Base-by-base conservation (phyloP, 2,888 invertebrate genomes). In the Leptogaster cylindrica region DNA sequence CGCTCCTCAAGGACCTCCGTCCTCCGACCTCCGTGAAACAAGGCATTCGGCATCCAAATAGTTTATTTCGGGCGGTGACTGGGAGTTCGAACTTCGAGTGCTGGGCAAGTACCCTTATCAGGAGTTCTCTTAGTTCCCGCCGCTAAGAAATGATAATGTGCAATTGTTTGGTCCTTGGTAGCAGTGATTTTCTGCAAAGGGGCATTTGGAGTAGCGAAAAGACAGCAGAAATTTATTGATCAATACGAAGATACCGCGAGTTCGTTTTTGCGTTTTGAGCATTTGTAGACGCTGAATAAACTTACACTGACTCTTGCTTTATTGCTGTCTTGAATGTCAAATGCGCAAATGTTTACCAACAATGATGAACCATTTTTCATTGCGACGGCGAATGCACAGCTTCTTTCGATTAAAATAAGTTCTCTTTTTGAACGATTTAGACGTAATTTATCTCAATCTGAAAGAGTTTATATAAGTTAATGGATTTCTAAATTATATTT, bases 111-210 rank as follows among this genome's bases (percentile, higher is more conserved):
- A 23, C 36, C 23, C 55, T 55, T 55, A 55, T 55, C 55, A 36
- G 7, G 18, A 55, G 55, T 55, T 55, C 33, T 55, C 39, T 23
- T 33, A 55, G 55, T 10, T 36, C 23, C 39, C 39, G 16, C 14
- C 55, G 33, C 23, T 23, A 36, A 36, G 36, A 55, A 55, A 55
- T 55, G 36, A 36, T 55, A 55, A 55, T 55, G 55, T 55, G 55
- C 39, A 55, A 8, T 25, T 8, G 36, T 55, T 7, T 55, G 25
- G n/a, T n/a, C 20, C 39, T 39, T 55, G 20, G n/a, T 16, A 23
- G 36, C 20, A 50, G 10, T n/a, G 50, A 18, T 12, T 12, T 14
- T 16, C 12, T 20, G 39, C 25, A 52, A 20, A 8, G 50, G 5
- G 25, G 25, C 2, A 48, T 48, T 10, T n/a, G 10, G 10, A 8